These are phyloP conservation scores for Pardosa pseudoannulata DNA, from an alignment of 2,888 invertebrate genomes.

Conservation along the genomic window DNA sequence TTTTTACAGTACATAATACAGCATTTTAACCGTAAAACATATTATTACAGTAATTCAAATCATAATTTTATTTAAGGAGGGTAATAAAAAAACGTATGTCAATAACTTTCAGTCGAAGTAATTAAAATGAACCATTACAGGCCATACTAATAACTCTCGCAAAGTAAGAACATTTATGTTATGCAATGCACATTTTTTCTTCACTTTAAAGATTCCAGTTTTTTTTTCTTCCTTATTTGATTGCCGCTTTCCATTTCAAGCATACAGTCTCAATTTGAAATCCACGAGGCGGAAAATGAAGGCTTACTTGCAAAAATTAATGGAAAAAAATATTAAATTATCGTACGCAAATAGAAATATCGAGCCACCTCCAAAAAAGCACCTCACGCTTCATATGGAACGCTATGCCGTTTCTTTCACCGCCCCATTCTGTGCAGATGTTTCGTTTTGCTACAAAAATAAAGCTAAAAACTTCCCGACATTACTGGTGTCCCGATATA, in stretches of 20 bases:
- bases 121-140: neutral
- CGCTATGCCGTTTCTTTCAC: slow-evolving; percentile 38
- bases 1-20: too few relatives aligned
- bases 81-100: neutral
- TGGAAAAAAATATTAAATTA: slow-evolving; percentile 26
- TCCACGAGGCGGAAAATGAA: slow-evolving; percentile 55
- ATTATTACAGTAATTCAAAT: too few relatives aligned
- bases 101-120: neutral
- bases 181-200: neutral
- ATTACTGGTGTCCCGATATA: slow-evolving; percentile 44
- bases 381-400: slow-evolving; percentile 44
- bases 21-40: too few relatives aligned
- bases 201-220: neutral
- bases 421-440: slow-evolving; percentile 36
- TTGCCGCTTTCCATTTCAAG: neutral
- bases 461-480: slow-evolving; percentile 30
- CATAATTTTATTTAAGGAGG: too few relatives aligned
- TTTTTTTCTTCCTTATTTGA: neutral
- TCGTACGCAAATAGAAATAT: slow-evolving; percentile 41
- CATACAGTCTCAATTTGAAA: slow-evolving; percentile 45
- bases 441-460: slow-evolving; percentile 33
- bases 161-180: too few relatives aligned
- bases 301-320: slow-evolving; percentile 57
- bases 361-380: slow-evolving; percentile 18
- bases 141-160: too few relatives aligned